phyloP scores from a whole-genome alignment of 2,113 vertebrate species.

The Laterallus jamaicensis region DNA sequence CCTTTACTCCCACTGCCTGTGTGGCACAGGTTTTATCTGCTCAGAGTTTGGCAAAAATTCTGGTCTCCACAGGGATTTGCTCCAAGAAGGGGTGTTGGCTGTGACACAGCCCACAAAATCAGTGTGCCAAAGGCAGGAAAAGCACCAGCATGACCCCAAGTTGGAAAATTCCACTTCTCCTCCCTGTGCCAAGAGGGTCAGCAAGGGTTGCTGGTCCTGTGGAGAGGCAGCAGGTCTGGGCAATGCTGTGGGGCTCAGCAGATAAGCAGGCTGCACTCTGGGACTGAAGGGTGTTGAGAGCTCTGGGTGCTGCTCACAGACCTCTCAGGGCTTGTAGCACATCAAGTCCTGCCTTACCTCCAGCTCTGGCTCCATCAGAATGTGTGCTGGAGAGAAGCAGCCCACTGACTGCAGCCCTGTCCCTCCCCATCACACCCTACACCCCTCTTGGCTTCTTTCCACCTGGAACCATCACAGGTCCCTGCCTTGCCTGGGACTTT shows the following conservation, averaged over 20 bases:
- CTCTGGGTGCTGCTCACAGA: neutral
- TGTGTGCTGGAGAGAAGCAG: neutral
- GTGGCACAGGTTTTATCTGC: neutral
- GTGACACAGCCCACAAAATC: neutral
- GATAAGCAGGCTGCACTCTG: neutral
- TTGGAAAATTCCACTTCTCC: slow-evolving; percentile 49
- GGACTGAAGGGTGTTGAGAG: neutral
- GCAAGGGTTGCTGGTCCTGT: neutral
- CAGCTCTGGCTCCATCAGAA: neutral
- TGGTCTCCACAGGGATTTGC: neutral
- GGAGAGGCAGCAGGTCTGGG: neutral
- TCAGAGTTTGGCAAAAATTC: neutral
- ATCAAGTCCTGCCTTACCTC: neutral
- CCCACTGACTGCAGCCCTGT: neutral
- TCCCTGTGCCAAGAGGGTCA: neutral
- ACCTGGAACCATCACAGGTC: neutral
- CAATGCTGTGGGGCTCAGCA: neutral
- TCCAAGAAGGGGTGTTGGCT: neutral
- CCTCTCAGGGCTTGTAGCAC: neutral
- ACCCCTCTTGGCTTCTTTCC: neutral
- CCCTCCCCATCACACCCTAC: neutral
- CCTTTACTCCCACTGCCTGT: neutral
- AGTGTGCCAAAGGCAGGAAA: neutral
- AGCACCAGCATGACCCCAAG: neutral
- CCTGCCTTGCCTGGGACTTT: neutral